Percentiles rank a stretch among this genome's conserved stretches.
phyloP scores from a whole-genome alignment of 2,888 invertebrate genomes.

The Prosapia bicincta region DNA sequence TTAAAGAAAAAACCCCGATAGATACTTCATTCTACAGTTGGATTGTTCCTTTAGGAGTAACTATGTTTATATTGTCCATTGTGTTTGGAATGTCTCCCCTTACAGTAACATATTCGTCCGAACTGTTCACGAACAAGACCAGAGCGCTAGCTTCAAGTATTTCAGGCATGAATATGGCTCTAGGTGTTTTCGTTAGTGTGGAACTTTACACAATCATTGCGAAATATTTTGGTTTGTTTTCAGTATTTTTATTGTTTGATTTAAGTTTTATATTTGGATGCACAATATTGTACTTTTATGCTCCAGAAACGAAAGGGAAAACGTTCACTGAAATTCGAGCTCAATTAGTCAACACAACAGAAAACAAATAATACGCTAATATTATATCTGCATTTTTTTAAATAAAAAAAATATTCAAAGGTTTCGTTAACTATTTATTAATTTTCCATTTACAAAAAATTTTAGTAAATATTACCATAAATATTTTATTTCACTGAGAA shows the following conservation, averaged over 20 bases:
- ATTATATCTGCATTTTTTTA: too few species aligned
- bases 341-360: too few species aligned
- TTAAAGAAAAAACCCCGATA: neutral
- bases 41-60: neutral
- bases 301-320: neutral
- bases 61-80: neutral
- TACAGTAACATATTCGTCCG: neutral
- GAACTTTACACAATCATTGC: neutral
- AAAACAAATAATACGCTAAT: too few species aligned
- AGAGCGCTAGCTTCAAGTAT: neutral
- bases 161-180: neutral
- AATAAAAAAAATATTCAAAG: too few species aligned
- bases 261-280: neutral
- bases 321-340: neutral
- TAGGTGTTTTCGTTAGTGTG: neutral
- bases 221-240: neutral
- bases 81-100: neutral
- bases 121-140: neutral
- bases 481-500: too few species aligned
- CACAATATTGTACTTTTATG: neutral
- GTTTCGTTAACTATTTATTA: too few species aligned
- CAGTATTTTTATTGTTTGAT: neutral
- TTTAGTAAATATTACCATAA: too few species aligned
- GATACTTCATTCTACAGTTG: neutral
- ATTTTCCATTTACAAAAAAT: too few species aligned